phyloP scores from a whole-genome alignment of 2,113 vertebrate genomes.

The Catagonus wagneri region DNA sequence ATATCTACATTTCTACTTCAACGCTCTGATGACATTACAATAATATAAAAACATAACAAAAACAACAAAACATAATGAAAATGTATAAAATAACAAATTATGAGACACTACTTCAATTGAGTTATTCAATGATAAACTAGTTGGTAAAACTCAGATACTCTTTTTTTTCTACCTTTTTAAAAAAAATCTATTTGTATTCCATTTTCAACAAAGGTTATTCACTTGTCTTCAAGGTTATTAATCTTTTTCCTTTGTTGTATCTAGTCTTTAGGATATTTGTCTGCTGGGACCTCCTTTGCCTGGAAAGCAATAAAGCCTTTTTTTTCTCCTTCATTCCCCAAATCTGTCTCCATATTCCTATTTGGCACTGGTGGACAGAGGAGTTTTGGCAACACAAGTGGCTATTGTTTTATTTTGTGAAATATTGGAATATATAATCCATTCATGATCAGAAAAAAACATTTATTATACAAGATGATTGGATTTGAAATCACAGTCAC shows the following conservation, averaged over 20 bases:
- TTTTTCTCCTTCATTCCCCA: too few species aligned
- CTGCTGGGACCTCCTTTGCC: too few species aligned
- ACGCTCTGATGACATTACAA: neutral
- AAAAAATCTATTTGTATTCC: neutral
- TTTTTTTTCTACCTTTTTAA: neutral
- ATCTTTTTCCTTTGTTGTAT: neutral
- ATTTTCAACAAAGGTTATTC: neutral
- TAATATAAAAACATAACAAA: neutral
- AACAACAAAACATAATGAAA: conserved; percentile 15
- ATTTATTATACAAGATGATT: neutral
- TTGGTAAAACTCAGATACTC: neutral
- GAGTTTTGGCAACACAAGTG: neutral
- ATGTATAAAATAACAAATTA: neutral
- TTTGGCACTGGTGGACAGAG: too few species aligned
- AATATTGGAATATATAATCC: neutral
- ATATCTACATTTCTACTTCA: neutral
- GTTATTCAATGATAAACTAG: neutral
- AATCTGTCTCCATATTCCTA: too few species aligned
- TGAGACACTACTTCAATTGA: neutral
- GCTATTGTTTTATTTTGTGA: neutral
- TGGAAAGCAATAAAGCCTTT: too few species aligned
- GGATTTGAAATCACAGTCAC: neutral
- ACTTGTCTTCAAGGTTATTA: neutral
- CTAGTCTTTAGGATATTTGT: too few species aligned
- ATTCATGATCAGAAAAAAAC: neutral